Evolutionary conservation across 2,797 vertebrate genomes (phyloP), one percentile per base, ranked within the genome.

Genomic region (Phylloscopus collybita): DNA sequence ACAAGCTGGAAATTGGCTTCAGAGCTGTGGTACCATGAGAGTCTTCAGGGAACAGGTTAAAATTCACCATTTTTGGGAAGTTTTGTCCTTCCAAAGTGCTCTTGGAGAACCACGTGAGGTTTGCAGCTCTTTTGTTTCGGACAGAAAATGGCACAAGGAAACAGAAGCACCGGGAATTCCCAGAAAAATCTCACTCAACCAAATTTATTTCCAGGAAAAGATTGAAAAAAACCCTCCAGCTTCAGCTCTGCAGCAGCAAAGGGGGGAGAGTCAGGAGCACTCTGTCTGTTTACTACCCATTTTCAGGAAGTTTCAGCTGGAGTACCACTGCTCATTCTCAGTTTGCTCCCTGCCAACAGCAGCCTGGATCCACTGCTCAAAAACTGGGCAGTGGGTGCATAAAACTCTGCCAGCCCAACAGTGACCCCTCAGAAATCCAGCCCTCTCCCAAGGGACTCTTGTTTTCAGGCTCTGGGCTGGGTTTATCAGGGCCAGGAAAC

Each of bases 141-240:
- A 21, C 18, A 51, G 26, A 64, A 32, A 14, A 56, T 27, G 17
- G 49, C 30, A 66, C 67, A 67, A 64, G 27, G 51, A 42, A 84
- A 65, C 6, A 56, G 50, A 56, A 83, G 20, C 8, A 20, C 45
- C 59, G 66, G 21, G 59, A 74, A 80, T 40, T 23, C 54, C 32
- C n/a, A 57, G 40, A 10, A 34, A 34, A n/a, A 12, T 32, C 45
- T 73, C 64, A 73, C 26, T 32, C 29, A 54, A 16, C 5, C 12
- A 29, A 83, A 69, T 29, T 44, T 36, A 38, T 6, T 40, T 45
- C 45, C 69, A 88, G 50, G 17, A 20, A 59, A 65, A n/a, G 5
- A 29, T 0, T 14, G 29, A 6, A 21, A 21, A 21, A 26, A 11
- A 7, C n/a, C 9, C 15, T 38, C 19, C 12, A 16, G 29, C 32